Conservation (phyloP, 2,888 invertebrate species). For the Drosophila cracens region DNA sequence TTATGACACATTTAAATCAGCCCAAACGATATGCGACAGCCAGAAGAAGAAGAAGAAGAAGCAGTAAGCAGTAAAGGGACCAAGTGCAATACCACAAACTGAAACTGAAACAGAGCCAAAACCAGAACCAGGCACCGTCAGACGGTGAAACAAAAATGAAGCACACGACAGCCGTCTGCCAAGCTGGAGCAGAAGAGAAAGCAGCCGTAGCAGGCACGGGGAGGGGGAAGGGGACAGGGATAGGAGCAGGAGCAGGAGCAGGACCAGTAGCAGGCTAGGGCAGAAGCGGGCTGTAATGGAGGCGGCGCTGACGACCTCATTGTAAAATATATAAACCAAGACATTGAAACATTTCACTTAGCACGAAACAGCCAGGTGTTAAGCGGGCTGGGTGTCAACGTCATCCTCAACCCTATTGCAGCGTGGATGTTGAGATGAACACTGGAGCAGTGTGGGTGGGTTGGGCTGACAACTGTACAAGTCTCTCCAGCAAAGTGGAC, state of each 20-base stretch:
- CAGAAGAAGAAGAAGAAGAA: constrained; percentile 25
- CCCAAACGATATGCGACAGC: constrained; percentile 75
- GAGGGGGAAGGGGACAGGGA: too few relatives aligned
- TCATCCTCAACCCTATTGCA: constrained; percentile 4
- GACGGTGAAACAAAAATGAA: constrained; percentile 14
- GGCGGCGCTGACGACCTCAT: constrained; percentile 68
- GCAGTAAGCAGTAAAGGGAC: constrained; percentile 33
- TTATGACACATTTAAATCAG: constrained; percentile 82
- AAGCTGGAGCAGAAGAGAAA: constrained; percentile 15
- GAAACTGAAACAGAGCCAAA: constrained; percentile 3
- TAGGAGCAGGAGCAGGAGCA: neutral
- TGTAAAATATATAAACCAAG: constrained; percentile 79
- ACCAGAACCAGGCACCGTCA: constrained; percentile 37
- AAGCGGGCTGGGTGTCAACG: constrained; percentile 28
- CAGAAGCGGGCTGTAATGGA: constrained; percentile 25
- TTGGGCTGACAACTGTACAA: constrained; percentile 53
- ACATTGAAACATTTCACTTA: constrained; percentile 78
- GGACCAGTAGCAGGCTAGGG: neutral
- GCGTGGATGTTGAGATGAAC: constrained; percentile 11
- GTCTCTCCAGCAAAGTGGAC: constrained; percentile 61
- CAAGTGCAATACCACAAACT: constrained; percentile 20
- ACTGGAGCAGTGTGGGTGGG: neutral
- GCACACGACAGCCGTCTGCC: constrained; percentile 52
- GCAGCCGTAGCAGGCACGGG: neutral
- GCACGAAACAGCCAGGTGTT: constrained; percentile 68